Base-by-base conservation (phyloP, 2,888 invertebrate genomes). In the Tanypteryx hageni region DNA sequence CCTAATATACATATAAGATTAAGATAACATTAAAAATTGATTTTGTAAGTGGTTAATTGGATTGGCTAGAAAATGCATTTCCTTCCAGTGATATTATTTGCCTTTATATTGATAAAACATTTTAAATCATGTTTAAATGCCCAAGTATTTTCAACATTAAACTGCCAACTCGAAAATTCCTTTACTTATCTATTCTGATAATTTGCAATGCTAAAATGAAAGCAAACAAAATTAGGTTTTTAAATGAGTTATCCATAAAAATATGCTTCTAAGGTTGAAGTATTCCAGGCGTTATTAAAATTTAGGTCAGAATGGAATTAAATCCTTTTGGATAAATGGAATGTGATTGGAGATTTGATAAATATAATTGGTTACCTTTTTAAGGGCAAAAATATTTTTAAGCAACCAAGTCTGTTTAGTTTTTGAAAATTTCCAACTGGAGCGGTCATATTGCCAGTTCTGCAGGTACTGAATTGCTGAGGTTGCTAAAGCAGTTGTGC, bases 351-450 rank as follows among this genome's bases (percentile, higher is more conserved):
- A 44, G 44, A 5, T 44, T 44, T 44, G 5, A 44, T 44, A 44
- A 44, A 5, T 5, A 5, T 5, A 44, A 5, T 10, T 82, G 44
- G 13, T 61, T 89, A 89, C 89, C 89, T 89, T 89, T 0, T n/a
- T 89, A 61, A 68, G 58, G 13, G 64, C 89, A 89, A 89, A 89
- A 2, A 44, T 64, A 27, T 89, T 61, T n/a, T 89, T 89, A 7
- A 89, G 68, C 18, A 89, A 64, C 89, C 89, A 89, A n/a, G 89
- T 89, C n/a, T 89, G 89, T n/a, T 89, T 89, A 14, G 16, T 18
- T 27, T 89, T 89, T 18, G 89, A 89, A 89, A 89, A 89, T 44
- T 89, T 89, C 89, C 89, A 89, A 44, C 89, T 89, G 44, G 64
- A 44, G 44, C 89, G 89, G 56, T 89, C 89, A 89, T 89, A 64